Evolutionary conservation across 2,888 invertebrate genomes (phyloP), one percentile per base, ranked within the genome.

Genomic region (Synanthedon myopaeformis): DNA sequence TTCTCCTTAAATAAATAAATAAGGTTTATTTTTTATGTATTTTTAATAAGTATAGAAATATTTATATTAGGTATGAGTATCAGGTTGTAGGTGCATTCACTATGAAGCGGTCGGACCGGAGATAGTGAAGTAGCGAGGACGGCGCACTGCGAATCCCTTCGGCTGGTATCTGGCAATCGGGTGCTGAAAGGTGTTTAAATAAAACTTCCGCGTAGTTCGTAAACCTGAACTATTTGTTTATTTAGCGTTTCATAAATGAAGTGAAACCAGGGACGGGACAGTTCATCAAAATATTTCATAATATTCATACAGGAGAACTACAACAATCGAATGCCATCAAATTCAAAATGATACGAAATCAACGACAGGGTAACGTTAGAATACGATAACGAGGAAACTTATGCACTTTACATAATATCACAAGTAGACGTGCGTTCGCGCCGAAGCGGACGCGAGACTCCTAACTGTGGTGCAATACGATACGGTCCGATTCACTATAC

Each of bases 241-340:
- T 74, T 73, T 68, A 73, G 72, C 72, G 70, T 76, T 74, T 66
- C 67, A 69, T 71, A 79, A 80, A 72, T 70, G 69, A 79, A 71
- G 70, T 75, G 72, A 79, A 76, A 69, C 68, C 76, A 81, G 83
- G 85, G 85, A 85, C 85, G 85, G 85, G 85, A 84, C 67, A 81
- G 82, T 76, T 79, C 69, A 74, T 76, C 69, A 69, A 73, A 75
- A 67, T 69, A 68, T 66, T 61, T 63, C 61, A 66, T 59, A 65
- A 64, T 66, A 59, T 57, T 60, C 55, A 56, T 63, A 63, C 57
- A 62, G 58, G 59, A 49, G 51, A 53, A 51, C 53, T 56, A 54
- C 53, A 49, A 55, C 53, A 52, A 57, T 45, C 23, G 23, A 23
- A 23, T 23, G 23, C 23, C 23, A 23, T 54, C 42, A 53, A 51